Conservation (phyloP, 2,888 invertebrate species). For the Tipula helvola region DNA sequence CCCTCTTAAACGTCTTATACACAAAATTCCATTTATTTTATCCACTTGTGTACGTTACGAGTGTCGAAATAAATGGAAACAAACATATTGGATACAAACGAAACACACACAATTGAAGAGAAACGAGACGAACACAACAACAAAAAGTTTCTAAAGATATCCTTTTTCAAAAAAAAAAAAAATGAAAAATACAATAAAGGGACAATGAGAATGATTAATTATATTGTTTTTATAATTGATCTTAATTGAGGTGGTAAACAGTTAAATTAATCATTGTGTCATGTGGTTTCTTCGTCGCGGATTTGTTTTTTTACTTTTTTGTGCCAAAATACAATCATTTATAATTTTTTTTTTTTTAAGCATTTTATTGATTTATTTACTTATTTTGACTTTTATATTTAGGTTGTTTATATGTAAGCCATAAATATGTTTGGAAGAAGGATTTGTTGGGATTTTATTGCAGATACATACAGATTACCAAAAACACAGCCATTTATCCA, state of each 20-base stretch:
- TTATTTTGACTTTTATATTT: background rate
- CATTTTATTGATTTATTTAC: background rate
- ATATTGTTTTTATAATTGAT: constrained; percentile 10
- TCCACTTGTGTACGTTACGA: background rate
- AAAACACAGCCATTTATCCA: background rate
- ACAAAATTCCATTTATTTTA: background rate
- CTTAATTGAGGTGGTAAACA: constrained; percentile 11
- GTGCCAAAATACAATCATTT: background rate
- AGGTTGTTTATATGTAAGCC: background rate
- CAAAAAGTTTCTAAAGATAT: background rate
- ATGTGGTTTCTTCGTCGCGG: background rate
- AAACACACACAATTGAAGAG: background rate
- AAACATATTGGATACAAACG: background rate
- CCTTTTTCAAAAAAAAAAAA: background rate
- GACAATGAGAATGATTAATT: constrained; percentile 8
- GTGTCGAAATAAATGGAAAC: background rate
- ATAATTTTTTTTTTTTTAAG: background rate
- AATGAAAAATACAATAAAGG: background rate
- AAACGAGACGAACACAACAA: background rate
- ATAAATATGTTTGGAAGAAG: background rate
- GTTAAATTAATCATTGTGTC: constrained; percentile 7
- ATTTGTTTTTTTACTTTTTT: background rate
- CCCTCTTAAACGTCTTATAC: background rate
- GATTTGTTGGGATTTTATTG: background rate
- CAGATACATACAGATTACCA: background rate